Evolutionary conservation across 2,113 vertebrate species (phyloP).

Genomic region (Nyctibius bracteatus): DNA sequence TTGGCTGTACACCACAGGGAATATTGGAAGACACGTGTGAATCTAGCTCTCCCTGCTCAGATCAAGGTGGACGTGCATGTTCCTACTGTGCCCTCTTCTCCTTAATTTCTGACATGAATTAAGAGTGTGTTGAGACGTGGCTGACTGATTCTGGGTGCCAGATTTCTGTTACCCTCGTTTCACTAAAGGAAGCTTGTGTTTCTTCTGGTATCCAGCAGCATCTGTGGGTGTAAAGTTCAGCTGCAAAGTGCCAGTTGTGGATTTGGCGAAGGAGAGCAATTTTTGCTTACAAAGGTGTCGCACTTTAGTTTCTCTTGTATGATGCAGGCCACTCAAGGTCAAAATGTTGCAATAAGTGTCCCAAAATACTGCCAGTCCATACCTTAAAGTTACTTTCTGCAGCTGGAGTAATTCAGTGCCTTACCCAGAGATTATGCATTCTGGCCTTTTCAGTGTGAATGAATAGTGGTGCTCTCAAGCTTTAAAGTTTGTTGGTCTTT

Average conservation of each 20-base stretch:
- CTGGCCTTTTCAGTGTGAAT: background rate
- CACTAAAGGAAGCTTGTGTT: background rate
- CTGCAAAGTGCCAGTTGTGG: background rate
- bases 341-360: background rate
- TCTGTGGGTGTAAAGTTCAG: background rate
- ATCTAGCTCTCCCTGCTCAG: background rate
- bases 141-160: background rate
- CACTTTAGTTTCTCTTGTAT: background rate
- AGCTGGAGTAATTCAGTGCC: background rate
- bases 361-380: background rate
- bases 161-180: background rate
- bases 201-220: background rate
- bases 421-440: background rate
- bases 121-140: background rate
- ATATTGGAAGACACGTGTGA: background rate
- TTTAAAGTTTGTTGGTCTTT: background rate
- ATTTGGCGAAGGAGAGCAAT: background rate
- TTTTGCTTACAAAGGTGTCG: background rate
- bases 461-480: background rate
- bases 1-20: background rate
- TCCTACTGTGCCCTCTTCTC: background rate
- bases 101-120: background rate
- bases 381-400: background rate
- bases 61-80: rapidly evolving
- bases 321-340: background rate